phyloP scores from a whole-genome alignment of 2,113 vertebrate genomes.

The Emydura subglobosa region DNA sequence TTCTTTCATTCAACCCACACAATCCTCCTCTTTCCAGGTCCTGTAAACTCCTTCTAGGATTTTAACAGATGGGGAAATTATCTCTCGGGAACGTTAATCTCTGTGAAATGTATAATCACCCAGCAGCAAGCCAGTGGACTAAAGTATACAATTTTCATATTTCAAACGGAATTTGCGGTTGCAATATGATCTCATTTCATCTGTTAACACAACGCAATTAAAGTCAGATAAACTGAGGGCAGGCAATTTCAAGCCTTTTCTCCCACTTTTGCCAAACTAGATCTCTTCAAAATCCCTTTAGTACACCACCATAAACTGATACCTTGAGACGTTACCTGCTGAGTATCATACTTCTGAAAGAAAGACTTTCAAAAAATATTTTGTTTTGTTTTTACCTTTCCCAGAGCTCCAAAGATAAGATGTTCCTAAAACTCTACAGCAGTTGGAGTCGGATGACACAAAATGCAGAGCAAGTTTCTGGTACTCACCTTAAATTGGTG shows the following conservation, averaged over 20 bases:
- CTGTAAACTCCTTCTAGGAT: constrained; percentile 39
- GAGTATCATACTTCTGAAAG: not conserved
- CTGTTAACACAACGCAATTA: constrained; percentile 36
- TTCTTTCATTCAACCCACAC: not conserved
- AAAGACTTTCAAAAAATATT: not conserved
- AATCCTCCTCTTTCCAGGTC: not conserved
- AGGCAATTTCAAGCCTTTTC: constrained; percentile 17
- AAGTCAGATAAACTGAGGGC: constrained; percentile 18
- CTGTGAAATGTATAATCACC: constrained; percentile 21
- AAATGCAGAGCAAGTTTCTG: constrained; percentile 52
- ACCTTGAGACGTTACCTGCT: not conserved
- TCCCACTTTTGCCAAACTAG: constrained; percentile 12
- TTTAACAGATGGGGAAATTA: constrained; percentile 31
- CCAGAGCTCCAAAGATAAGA: constrained; percentile 60
- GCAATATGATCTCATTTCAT: constrained; percentile 63
- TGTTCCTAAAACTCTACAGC: constrained; percentile 61
- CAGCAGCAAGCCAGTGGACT: constrained; percentile 11
- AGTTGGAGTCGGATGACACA: constrained; percentile 37
- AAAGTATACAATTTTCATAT: constrained; percentile 35
- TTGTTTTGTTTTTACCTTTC: constrained; percentile 71
- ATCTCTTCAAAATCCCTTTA: not conserved
- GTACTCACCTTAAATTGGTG: constrained; percentile 79
- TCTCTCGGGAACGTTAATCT: not conserved
- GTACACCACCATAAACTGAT: not conserved
- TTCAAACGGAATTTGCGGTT: constrained; percentile 38